Evolutionary conservation across 2,113 vertebrate genomes (phyloP).

Genomic region (Sander vitreus): DNA sequence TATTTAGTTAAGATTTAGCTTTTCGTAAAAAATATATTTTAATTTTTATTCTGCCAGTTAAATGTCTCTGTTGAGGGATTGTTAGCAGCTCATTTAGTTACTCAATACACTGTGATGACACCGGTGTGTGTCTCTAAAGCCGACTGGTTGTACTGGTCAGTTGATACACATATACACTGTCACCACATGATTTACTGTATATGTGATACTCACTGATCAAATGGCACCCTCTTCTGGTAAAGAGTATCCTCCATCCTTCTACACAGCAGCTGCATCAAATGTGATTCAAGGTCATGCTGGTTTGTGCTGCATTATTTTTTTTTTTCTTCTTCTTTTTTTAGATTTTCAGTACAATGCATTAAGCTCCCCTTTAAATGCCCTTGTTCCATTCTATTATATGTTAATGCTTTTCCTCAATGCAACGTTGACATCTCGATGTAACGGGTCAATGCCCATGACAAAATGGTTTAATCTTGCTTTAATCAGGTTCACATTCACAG

Average conservation of each 20-base stretch:
- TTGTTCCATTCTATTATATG: constrained; percentile 56
- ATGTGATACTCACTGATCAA: constrained; percentile 32
- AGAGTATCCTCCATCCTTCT: background rate
- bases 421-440: constrained; percentile 32
- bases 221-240: constrained; percentile 76
- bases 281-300: constrained; percentile 65
- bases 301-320: constrained; percentile 52
- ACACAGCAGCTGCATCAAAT: constrained; percentile 39
- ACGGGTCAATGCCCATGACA: constrained; percentile 38
- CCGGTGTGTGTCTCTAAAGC: background rate
- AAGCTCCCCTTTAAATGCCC: constrained; percentile 62
- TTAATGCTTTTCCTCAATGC: constrained; percentile 50
- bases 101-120: background rate
- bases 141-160: background rate
- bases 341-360: constrained; percentile 57
- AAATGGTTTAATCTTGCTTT: constrained; percentile 57
- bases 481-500: constrained; percentile 59
- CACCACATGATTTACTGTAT: constrained; percentile 13
- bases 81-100: background rate
- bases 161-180: background rate
- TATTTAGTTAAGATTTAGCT: background rate
- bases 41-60: background rate
- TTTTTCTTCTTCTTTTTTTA: constrained; percentile 32
- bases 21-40: background rate
- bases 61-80: background rate